phyloP scores from a whole-genome alignment of 2,113 vertebrate genomes.

The Podilymbus podiceps region DNA sequence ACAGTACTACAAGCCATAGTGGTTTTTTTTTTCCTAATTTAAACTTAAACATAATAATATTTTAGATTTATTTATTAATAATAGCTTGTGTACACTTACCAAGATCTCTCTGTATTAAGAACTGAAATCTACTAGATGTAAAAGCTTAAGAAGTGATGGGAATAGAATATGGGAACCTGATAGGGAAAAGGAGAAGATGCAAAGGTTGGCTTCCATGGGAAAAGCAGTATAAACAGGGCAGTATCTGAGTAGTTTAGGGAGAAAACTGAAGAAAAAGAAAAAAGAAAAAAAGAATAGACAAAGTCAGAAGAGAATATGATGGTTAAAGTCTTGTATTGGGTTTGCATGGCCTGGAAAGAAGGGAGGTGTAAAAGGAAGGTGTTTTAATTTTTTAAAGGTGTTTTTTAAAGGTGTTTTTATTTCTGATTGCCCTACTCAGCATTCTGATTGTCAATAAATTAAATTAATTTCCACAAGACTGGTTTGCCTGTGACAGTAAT shows the following conservation, averaged over 20 bases:
- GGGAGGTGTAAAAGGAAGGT: not conserved
- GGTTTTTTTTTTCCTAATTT: not conserved
- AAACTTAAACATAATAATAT: not conserved
- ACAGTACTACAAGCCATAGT: not conserved
- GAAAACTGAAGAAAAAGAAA: not conserved
- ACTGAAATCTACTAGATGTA: not conserved
- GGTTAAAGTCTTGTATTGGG: not conserved
- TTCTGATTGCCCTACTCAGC: not conserved
- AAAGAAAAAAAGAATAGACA: not conserved
- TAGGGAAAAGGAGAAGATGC: not conserved
- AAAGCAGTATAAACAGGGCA: not conserved
- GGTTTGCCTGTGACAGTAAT: not conserved
- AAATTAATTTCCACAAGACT: not conserved
- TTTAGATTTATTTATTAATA: not conserved
- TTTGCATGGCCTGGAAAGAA: not conserved
- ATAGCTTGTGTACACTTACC: not conserved
- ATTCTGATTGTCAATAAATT: not conserved
- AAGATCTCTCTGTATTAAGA: not conserved
- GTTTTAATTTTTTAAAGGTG: not conserved
- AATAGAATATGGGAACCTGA: not conserved
- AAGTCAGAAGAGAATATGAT: not conserved
- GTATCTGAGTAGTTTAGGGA: not conserved
- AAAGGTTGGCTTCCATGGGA: not conserved
- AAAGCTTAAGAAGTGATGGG: not conserved
- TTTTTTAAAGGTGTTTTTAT: too few species aligned